Evolutionary conservation across 2,888 invertebrate genomes (phyloP).

Genomic region (Exephanes ischioxanthus): DNA sequence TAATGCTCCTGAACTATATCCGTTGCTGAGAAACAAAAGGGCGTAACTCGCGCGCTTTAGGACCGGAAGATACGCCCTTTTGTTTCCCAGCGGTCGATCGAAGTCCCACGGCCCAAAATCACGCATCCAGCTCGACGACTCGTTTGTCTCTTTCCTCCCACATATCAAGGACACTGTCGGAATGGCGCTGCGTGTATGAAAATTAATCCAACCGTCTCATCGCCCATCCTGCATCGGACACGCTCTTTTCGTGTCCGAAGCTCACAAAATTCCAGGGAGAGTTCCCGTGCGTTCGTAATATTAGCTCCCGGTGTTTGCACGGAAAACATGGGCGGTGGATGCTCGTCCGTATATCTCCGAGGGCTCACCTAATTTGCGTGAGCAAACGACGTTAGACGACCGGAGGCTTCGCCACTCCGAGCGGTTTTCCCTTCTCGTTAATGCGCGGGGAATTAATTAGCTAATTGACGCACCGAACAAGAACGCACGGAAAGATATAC

Average conservation of each 20-base stretch:
- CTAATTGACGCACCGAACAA: conserved; percentile 35
- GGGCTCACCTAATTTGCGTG: conserved; percentile 55
- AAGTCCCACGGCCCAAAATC: not conserved
- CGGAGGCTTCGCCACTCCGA: not conserved
- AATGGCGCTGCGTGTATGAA: not conserved
- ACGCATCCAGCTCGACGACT: not conserved
- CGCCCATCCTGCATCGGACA: not conserved
- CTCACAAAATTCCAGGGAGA: conserved; percentile 23
- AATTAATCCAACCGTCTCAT: conserved; percentile 18
- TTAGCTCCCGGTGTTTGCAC: conserved; percentile 52
- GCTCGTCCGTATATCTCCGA: not conserved
- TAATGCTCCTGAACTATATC: not conserved
- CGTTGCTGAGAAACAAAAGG: not conserved
- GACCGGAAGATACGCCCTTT: not conserved
- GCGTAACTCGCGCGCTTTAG: not conserved
- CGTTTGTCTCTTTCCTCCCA: conserved; percentile 21
- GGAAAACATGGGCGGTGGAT: conserved; percentile 52
- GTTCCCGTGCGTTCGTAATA: conserved; percentile 35
- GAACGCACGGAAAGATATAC: not conserved
- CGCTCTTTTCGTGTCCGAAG: not conserved
- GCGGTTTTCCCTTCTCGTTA: conserved; percentile 13
- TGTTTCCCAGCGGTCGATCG: not conserved
- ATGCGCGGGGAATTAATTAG: conserved; percentile 52
- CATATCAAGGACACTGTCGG: not conserved
- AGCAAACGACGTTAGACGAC: conserved; percentile 59